phyloP scores from a whole-genome alignment of 2,113 vertebrate genomes.

The Pteropus alecto region DNA sequence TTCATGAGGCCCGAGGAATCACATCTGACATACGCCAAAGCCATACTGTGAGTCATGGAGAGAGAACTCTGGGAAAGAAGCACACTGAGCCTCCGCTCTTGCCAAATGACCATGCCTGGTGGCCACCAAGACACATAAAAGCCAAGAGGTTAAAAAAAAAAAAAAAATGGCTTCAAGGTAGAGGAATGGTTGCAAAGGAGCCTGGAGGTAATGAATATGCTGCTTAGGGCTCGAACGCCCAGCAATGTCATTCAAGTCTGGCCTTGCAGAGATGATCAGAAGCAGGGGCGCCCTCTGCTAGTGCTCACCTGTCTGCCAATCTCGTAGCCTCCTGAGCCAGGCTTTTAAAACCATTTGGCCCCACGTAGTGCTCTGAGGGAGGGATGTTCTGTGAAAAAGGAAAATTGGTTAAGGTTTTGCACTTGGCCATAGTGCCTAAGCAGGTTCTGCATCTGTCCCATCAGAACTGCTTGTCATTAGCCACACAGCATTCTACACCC shows the following conservation, averaged over 20 bases:
- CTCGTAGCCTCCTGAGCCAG: constrained; percentile 86
- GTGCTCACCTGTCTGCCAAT: constrained; percentile 89
- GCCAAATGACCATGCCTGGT: not conserved
- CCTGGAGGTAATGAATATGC: not conserved
- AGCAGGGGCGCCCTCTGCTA: accelerated
- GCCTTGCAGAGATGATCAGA: not conserved
- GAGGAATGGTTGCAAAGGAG: not conserved
- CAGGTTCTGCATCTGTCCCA: not conserved
- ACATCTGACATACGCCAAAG: not conserved
- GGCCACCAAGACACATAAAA: not conserved
- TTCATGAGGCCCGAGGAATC: not conserved
- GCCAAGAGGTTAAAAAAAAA: not conserved
- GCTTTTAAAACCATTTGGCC: constrained; percentile 76
- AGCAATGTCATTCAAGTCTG: not conserved
- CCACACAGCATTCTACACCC: not conserved
- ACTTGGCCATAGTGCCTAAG: not conserved
- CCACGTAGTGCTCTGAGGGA: constrained; percentile 57
- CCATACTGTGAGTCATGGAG: constrained; percentile 29
- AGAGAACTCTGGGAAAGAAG: constrained; percentile 1
- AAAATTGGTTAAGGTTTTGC: not conserved
- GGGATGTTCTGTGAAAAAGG: constrained; percentile 83
- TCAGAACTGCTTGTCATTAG: not conserved
- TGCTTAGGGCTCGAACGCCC: not conserved
- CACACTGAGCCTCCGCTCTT: not conserved
- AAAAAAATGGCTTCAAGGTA: not conserved